Percentiles rank a stretch among this genome's conserved stretches.
Evolutionary conservation across 2,888 invertebrate species (phyloP).

Genomic region (Cylloceria caligata): DNA sequence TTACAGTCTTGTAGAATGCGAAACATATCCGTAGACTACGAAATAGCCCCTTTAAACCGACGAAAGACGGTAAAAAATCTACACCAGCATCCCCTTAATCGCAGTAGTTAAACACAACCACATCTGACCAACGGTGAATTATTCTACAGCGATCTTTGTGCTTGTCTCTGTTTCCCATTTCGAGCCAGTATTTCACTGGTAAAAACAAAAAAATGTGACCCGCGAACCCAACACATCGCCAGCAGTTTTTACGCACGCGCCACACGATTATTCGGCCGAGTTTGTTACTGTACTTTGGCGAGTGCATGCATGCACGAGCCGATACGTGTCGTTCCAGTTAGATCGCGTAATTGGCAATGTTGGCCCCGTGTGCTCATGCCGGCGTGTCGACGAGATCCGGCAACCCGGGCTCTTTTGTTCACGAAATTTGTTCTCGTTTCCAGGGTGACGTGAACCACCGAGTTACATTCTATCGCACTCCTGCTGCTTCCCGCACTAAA

Average conservation of each 20-base stretch:
- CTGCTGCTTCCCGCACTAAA: slow-evolving; percentile 56
- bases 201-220: slow-evolving; percentile 9
- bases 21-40: no score
- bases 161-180: neutral
- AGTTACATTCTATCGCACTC: slow-evolving; percentile 24
- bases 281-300: slow-evolving; percentile 24
- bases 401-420: slow-evolving; percentile 45
- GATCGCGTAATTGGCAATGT: slow-evolving; percentile 68
- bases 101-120: neutral
- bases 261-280: slow-evolving; percentile 58
- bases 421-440: slow-evolving; percentile 53
- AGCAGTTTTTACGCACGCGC: slow-evolving; percentile 41
- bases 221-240: neutral
- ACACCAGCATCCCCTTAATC: neutral
- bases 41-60: no score
- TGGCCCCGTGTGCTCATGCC: slow-evolving; percentile 38
- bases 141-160: slow-evolving; percentile 19
- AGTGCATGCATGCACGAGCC: slow-evolving; percentile 41
- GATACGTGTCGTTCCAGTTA: slow-evolving; percentile 58
- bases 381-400: slow-evolving; percentile 34
- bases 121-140: slow-evolving; percentile 29
- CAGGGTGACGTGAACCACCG: slow-evolving; percentile 36
- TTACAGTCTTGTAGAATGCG: no score
- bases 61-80: no score
- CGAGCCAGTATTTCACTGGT: neutral